A percentile compares a stretch with the other conserved stretches of the same genome.
Conservation (phyloP, 1,140 invertebrate genomes). For the Sitophilus oryzae region DNA sequence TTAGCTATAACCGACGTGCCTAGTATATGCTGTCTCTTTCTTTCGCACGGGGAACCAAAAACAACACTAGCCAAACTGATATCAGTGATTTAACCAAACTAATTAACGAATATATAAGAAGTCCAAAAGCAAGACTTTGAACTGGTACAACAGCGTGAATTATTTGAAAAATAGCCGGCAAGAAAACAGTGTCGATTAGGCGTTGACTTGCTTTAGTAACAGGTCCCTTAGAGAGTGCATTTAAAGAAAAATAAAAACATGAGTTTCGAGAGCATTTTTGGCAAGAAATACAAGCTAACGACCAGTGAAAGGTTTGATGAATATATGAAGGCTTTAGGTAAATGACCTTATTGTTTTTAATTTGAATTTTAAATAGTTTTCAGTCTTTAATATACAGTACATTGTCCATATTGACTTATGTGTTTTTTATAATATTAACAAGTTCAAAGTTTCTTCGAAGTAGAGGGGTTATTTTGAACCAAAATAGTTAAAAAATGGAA, state of each 20-base stretch:
- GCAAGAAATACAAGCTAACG: constrained; percentile 68
- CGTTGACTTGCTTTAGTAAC: neutral
- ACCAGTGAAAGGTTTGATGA: constrained; percentile 77
- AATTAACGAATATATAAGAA: too few relatives aligned
- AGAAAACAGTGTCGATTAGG: neutral
- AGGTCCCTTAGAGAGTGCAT: neutral
- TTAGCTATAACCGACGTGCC: too few relatives aligned
- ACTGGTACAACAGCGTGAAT: neutral
- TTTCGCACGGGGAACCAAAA: too few relatives aligned
- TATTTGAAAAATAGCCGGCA: neutral
- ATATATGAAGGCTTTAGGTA: constrained; percentile 77
- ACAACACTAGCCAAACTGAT: too few relatives aligned
- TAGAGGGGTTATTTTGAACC: too few relatives aligned
- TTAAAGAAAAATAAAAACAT: constrained; percentile 36
- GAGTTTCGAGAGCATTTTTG: constrained; percentile 46
- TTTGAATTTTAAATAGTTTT: neutral
- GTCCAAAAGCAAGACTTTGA: neutral
- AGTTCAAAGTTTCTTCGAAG: too few relatives aligned
- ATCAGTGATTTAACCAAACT: too few relatives aligned
- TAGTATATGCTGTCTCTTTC: too few relatives aligned
- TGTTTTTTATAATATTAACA: too few relatives aligned
- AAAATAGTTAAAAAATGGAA: too few relatives aligned
- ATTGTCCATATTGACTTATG: neutral
- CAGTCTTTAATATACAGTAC: neutral
- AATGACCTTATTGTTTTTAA: constrained; percentile 34